Conservation (phyloP, 64 coral and sea anemone genomes). For the Actinia tenebrosa region DNA sequence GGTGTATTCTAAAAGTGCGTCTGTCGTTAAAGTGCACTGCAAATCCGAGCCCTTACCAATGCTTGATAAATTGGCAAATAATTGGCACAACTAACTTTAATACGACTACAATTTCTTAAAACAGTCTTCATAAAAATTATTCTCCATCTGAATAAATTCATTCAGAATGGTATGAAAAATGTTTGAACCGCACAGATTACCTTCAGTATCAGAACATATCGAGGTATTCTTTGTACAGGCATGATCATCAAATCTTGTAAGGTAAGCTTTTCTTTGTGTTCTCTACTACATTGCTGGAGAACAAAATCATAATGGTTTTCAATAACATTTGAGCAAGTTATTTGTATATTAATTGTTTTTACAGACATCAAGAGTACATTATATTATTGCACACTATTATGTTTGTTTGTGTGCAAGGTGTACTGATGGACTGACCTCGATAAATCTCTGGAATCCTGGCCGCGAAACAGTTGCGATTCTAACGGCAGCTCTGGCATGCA, state of each 20-base stretch:
- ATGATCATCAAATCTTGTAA: slow-evolving; percentile 98
- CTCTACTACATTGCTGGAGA: slow-evolving; percentile 74
- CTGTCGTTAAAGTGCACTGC: too few species aligned
- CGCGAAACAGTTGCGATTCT: slow-evolving; percentile 73
- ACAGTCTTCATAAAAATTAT: too few species aligned
- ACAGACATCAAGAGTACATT: too few species aligned
- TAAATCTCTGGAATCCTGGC: slow-evolving; percentile 83
- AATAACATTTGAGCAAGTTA: not conserved
- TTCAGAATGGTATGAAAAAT: too few species aligned
- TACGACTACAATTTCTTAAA: too few species aligned
- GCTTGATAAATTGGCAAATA: too few species aligned
- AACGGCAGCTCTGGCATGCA: slow-evolving; percentile 87
- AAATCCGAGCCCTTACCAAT: too few species aligned
- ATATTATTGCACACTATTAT: not conserved
- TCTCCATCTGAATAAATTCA: too few species aligned
- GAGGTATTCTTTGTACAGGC: slow-evolving; percentile 97
- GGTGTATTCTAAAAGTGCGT: too few species aligned
- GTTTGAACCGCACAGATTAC: not conserved
- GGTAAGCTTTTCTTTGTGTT: slow-evolving; percentile 82
- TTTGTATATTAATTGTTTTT: too few species aligned
- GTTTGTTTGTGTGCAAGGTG: not conserved
- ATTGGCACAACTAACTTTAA: too few species aligned
- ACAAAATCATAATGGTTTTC: not conserved
- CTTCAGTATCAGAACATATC: slow-evolving; percentile 91
- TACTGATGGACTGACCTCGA: slow-evolving; percentile 55